Evolutionary conservation across 2,113 vertebrate species (phyloP), one percentile per base, ranked within the genome.

Genomic region (Crocuta crocuta): DNA sequence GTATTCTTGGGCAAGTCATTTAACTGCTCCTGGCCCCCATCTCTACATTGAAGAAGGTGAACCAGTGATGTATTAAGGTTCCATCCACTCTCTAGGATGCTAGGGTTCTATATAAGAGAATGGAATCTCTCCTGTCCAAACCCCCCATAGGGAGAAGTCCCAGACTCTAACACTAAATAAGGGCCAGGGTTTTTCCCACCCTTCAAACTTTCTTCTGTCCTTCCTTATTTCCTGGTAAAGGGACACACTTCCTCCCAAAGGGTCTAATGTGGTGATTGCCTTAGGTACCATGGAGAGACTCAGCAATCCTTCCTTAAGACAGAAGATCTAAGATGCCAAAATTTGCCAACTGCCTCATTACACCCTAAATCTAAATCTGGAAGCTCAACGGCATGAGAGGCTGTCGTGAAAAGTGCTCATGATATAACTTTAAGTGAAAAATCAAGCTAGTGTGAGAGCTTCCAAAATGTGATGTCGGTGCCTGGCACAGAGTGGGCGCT

Each of bases 341-440:
- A 96, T 92, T 98, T 95, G 74, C 96, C 89, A 97, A 70, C 92
- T 94, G 97, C 98, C 94, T 97, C 87, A 96, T 98, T 96, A 96
- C 92, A 96, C 96, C 94, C 95, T 84, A 95, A 93, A 94, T 97
- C 97, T 95, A 97, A 98, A 98, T 97, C 92, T 91, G 96, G 96
- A 97, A 98, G 80, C 88, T 88, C 90, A 33, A 21, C 45, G 71
- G 88, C 95, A 97, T 19, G 39, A 95, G 89, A 90, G 95, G 83
- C 74, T 94, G 83, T 89, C 87, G 95, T 96, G 92, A 92, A 78
- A 91, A 86, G 16, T 90, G 84, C 84, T 96, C 92, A 63, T 33
- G 92, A 95, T 88, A 80, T 92, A 88, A 96, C 89, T 88, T 76
- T 70, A 92, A 90, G 92, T 90, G 70, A 94, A 97, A 96, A 96